phyloP scores from a whole-genome alignment of 1,140 invertebrate species.

The Anoplophora glabripennis region DNA sequence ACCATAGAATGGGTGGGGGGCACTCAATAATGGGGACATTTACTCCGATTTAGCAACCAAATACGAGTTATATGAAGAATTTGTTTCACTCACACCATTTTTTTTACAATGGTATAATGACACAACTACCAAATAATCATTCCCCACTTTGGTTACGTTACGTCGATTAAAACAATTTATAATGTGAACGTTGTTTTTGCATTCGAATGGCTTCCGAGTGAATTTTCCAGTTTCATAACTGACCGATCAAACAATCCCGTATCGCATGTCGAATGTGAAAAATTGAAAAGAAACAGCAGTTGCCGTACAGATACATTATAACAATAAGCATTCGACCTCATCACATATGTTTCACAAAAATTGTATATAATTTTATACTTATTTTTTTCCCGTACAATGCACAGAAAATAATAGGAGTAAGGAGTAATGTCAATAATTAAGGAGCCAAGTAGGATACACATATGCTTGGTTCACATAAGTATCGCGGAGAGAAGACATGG shows the following conservation, averaged over 20 bases:
- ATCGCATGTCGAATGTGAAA: conserved; percentile 18
- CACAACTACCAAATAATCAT: no score
- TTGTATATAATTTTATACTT: conserved; percentile 42
- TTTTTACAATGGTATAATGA: no score
- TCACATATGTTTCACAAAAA: conserved; percentile 42
- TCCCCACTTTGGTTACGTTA: no score
- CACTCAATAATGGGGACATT: no score
- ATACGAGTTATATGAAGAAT: no score
- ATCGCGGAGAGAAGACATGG: conserved; percentile 14
- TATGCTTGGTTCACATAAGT: conserved; percentile 39
- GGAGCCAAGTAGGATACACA: conserved; percentile 38
- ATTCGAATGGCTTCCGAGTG: no score
- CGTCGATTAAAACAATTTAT: no score
- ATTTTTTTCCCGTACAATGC: conserved; percentile 41
- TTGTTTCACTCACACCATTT: no score
- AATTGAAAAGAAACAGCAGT: conserved; percentile 21
- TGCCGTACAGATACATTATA: conserved; percentile 25
- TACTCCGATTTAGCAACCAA: no score
- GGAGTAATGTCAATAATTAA: conserved; percentile 42
- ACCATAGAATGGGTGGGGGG: no score
- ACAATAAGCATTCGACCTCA: conserved; percentile 33
- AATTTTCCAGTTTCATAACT: no score
- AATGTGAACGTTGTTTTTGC: no score
- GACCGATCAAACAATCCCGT: conserved; percentile 3
- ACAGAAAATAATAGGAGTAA: conserved; percentile 40